Base-by-base conservation (phyloP, 2,888 invertebrate genomes). In the Parthenolecanium corni region DNA sequence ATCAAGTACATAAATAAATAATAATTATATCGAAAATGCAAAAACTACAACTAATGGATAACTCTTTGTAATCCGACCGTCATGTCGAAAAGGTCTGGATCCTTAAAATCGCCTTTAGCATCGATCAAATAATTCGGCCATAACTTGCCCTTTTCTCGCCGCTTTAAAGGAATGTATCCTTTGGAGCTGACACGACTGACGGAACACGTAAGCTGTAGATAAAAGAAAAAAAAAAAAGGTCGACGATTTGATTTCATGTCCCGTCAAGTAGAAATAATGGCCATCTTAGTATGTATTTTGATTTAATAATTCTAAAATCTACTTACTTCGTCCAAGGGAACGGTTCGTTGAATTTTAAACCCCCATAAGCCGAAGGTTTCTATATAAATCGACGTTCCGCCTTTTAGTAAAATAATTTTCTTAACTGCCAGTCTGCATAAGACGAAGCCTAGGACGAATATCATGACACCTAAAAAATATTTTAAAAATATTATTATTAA, bases 151-250 rank as follows among this genome's bases (percentile, higher is more conserved):
- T 2, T 52, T 14, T 42, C 52, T 24, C 31, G 21, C 11, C 40
- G 40, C 23, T 53, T 62, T 46, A 62, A 53, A 12, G 62, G 62
- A 16, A 62, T 20, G 46, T 52, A 62, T 21, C 62, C 62, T 44
- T 16, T 52, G 2, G 16, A 20, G 9, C 16, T n/a, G 1, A 31
- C 18, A 31, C 62, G 62, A 16, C 62, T 44, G 6, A 31, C 44
- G 23, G 40, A 24, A 31, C 62, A 62, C 20, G 38, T 46, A 9
- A 62, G 20, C 62, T 62, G 14, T 2, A 20, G 21, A 16, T 4
- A 16, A 51, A 23, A 51, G 21, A 23, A 51, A 51, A 12, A 51
- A 23, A 14, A 51, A 51, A 46, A n/a, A n/a, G n/a, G n/a, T n/a
- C n/a, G n/a, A n/a, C 18, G 16, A 16, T 14, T 46, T 46, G 6